A percentile compares a stretch with the other conserved stretches of the same genome.
Evolutionary conservation across 37 sponge, comb jelly and placozoan species (phyloP).

Genomic region (Geodia barretti): DNA sequence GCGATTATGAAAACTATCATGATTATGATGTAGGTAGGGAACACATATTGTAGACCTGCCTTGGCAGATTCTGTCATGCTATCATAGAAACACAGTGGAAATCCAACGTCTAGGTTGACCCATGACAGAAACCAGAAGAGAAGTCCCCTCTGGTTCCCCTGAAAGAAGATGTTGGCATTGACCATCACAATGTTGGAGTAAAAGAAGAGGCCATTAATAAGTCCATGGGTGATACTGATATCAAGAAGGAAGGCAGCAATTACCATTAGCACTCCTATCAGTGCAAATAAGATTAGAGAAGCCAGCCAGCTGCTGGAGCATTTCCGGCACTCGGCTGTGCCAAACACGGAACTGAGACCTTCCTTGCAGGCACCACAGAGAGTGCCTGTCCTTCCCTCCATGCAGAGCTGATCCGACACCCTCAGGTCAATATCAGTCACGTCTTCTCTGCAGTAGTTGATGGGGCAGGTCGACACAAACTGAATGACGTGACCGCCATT

Average conservation of each 20-base stretch:
- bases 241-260: conserved; percentile 38
- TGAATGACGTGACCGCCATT: conserved; percentile 4
- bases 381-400: conserved; percentile 28
- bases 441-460: conserved; percentile 6
- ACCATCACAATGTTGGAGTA: conserved; percentile 56
- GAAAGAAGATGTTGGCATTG: conserved; percentile 31
- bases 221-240: conserved; percentile 46
- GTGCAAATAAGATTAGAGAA: conserved; percentile 20
- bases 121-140: conserved; percentile 41
- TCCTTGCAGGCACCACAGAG: conserved; percentile 52
- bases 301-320: conserved; percentile 55
- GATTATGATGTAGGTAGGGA: conserved; percentile 63
- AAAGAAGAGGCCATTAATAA: conserved; percentile 50
- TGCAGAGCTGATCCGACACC: conserved; percentile 12
- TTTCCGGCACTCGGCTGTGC: conserved; percentile 27
- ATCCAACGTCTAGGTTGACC: conserved; percentile 54
- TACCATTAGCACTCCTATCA: conserved; percentile 38
- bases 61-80: conserved; percentile 59
- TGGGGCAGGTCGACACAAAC: conserved; percentile 31
- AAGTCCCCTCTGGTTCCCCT: neutral
- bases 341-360: conserved; percentile 49
- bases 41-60: conserved; percentile 45
- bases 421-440: conserved; percentile 1
- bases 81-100: conserved; percentile 66
- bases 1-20: conserved; percentile 25